phyloP scores from a whole-genome alignment of 2,797 vertebrate genomes.

The Sebastes hubbsi region DNA sequence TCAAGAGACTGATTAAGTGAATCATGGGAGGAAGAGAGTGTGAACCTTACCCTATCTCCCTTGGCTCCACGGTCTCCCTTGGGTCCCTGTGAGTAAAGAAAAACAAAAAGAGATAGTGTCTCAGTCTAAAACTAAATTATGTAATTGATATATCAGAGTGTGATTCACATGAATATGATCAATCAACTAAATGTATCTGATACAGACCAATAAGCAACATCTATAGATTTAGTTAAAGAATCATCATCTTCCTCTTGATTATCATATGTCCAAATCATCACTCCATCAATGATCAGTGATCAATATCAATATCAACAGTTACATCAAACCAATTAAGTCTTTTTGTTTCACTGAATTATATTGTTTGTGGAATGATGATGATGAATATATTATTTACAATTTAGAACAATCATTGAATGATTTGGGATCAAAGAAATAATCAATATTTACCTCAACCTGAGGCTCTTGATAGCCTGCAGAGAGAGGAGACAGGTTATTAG shows the following conservation, averaged over 20 bases:
- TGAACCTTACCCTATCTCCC: slow-evolving; percentile 89
- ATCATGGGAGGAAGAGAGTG: background rate
- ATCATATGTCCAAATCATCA: background rate
- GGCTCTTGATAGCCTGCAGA: slow-evolving; percentile 71
- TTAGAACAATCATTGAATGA: background rate
- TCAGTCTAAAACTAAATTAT: background rate
- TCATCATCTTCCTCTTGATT: background rate
- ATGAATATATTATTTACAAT: background rate
- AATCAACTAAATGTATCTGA: background rate
- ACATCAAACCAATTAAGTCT: background rate
- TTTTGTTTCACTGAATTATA: background rate
- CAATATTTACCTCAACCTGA: slow-evolving; percentile 78
- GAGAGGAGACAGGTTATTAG: background rate
- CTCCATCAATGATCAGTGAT: background rate
- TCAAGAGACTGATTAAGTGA: background rate
- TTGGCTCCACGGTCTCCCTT: slow-evolving; percentile 88
- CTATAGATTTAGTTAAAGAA: background rate
- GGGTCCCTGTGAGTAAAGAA: slow-evolving; percentile 79
- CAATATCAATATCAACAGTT: background rate
- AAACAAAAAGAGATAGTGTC: background rate
- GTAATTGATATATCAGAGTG: background rate
- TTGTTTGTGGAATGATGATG: background rate
- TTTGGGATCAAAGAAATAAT: background rate
- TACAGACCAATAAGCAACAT: background rate
- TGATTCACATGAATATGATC: background rate